These are phyloP conservation scores for Erannis defoliaria DNA, from an alignment of 2,888 invertebrate genomes.

Conservation along the genomic window DNA sequence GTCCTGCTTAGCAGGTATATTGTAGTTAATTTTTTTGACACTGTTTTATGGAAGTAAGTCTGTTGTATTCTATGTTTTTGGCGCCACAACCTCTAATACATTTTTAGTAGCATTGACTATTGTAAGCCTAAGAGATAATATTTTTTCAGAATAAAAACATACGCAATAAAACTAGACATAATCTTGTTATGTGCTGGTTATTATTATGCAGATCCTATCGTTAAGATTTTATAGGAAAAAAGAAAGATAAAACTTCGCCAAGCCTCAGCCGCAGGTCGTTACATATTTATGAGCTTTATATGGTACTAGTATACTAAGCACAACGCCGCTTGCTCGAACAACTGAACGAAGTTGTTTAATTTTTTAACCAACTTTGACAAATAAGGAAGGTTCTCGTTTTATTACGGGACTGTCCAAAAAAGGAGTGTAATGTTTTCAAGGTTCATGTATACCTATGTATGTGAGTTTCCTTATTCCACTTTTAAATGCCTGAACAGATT, in stretches of 20 bases:
- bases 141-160: slow-evolving; percentile 21
- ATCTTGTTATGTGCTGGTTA: slow-evolving; percentile 30
- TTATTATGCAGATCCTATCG: slow-evolving; percentile 38
- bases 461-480: too few relatives aligned
- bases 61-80: too few relatives aligned
- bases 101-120: background rate
- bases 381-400: too few relatives aligned
- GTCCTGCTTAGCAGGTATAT: too few relatives aligned
- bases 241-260: slow-evolving; percentile 26
- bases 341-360: background rate
- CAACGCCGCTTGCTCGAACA: slow-evolving; percentile 6
- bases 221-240: slow-evolving; percentile 40
- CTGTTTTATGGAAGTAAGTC: too few relatives aligned
- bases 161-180: slow-evolving; percentile 35
- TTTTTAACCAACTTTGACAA: background rate
- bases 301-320: slow-evolving; percentile 16
- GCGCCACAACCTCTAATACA: background rate
- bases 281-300: slow-evolving; percentile 38
- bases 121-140: background rate
- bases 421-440: too few relatives aligned
- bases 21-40: too few relatives aligned
- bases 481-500: too few relatives aligned
- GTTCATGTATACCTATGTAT: too few relatives aligned
- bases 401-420: too few relatives aligned
- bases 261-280: slow-evolving; percentile 14